Percentiles rank a stretch among this genome's conserved stretches.
phyloP scores from a whole-genome alignment of 64 coral and sea anemone species.

The Dendronephthya gigantea region DNA sequence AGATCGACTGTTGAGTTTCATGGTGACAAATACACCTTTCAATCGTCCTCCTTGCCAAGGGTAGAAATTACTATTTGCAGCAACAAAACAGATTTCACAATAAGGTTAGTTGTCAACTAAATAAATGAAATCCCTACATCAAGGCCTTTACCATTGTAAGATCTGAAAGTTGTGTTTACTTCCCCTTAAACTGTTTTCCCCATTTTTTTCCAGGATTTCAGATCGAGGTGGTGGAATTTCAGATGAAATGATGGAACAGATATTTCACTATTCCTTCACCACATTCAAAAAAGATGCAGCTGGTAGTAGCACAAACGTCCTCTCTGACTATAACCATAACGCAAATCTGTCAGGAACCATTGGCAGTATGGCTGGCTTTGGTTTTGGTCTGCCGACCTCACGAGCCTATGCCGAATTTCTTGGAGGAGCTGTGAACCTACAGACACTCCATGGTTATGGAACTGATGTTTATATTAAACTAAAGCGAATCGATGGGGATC shows the following conservation, averaged over 20 bases:
- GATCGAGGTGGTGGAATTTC: constrained; percentile 93
- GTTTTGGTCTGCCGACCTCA: constrained; percentile 88
- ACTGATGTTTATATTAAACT: constrained; percentile 82
- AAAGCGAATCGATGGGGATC: constrained; percentile 69
- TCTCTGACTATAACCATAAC: not conserved
- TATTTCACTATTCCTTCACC: constrained; percentile 95
- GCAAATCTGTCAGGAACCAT: constrained; percentile 48
- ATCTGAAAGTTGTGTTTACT: no score
- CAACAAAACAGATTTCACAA: constrained; percentile 88
- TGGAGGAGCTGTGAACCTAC: constrained; percentile 61
- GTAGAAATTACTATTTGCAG: constrained; percentile 77
- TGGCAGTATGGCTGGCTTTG: constrained; percentile 91
- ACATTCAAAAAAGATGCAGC: constrained; percentile 65
- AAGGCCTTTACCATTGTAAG: no score
- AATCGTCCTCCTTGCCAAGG: constrained; percentile 46
- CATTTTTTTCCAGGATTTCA: constrained; percentile 48
- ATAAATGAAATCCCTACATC: no score
- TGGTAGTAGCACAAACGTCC: constrained; percentile 21
- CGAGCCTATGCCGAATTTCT: constrained; percentile 88
- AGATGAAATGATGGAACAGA: constrained; percentile 53
- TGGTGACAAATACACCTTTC: constrained; percentile 16
- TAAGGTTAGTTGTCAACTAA: constrained; percentile 55
- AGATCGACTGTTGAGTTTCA: constrained; percentile 86
- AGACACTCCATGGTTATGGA: constrained; percentile 66
- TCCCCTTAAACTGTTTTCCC: not conserved